Base-by-base conservation (phyloP, 2,113 vertebrate genomes). In the Hippocampus comes region DNA sequence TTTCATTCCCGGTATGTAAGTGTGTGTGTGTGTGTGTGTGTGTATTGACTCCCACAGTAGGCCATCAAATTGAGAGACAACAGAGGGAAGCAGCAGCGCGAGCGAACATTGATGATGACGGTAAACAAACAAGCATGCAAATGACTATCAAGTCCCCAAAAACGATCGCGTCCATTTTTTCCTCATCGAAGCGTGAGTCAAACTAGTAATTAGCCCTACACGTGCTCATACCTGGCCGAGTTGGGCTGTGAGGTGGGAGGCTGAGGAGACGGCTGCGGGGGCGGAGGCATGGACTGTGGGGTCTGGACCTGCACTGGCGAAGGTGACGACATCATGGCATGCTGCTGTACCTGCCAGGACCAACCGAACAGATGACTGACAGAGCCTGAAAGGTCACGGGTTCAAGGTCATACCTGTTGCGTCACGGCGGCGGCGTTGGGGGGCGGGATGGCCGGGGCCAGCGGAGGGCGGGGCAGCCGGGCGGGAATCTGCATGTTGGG, bases 211-310 rank as follows among this genome's bases (percentile, higher is more conserved):
- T 38, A 38, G 5, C 34, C 34, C 34, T 1, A 21, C 25, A 3
- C n/a, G 17, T 61, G 1, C 11, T 1, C 9, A 5, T 76, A 98
- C 96, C 96, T 97, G 93, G 94, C 95, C 0, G 96, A 98, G 88
- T 95, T 98, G 74, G 96, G 96, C 90, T 99, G 97, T 0, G 96
- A 98, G 64, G 78, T 88, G 18, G 95, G 93, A 0, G 97, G 95
- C 82, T 99, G 97, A 0, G 96, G 97, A 0, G 96, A 97, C 0
- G 96, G 97, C 87, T 96, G 96, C 0, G 96, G 95, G 0, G 96
- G 97, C 0, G 96, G 97, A 0, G 95, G 95, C 97, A 99, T 99
- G 0, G 95, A 90, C 70, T 96, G 97, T 0, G 96, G 94, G 0
- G 95, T 95, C 79, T 93, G 94, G 9, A 93, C 95, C 83, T 98